Evolutionary conservation across 1,140 invertebrate species (phyloP), one percentile per base, ranked within the genome.

Genomic region (Himalopsyche phryganea): DNA sequence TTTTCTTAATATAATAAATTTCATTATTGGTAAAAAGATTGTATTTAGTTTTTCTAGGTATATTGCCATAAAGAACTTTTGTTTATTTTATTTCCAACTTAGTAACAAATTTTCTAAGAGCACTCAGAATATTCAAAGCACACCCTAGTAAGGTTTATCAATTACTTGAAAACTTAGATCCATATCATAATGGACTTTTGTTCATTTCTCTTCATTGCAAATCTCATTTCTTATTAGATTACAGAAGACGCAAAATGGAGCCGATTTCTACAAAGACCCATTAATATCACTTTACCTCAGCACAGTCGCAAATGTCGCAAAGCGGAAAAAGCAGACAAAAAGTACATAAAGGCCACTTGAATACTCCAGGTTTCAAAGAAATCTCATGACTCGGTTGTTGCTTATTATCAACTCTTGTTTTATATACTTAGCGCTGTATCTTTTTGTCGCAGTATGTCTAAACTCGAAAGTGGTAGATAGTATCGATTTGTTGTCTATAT

Each of bases 201-300:
- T 55, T 56, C 58, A 54, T 61, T 61, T 55, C 51, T 61, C 58
- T 61, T 61, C 58, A 61, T 61, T 51, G 51, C 36, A 19, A 33
- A 56, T 50, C 52, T 50, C 52, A 61, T 56, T 61, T 55, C 58
- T 61, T 61, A 55, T 56, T 50, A 61, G 58, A 61, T 61, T 61
- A 56, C 48, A 47, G 19, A 19, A 45, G 53, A 18, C 13, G 15
- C 18, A 18, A 23, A 18, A 40, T 20, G 23, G 60, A 19, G 60
- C 33, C 48, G 49, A 50, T 32, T 49, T 36, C 47, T 11, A 28
- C 17, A 35, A 45, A 45, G 50, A 28, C n/a, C 42, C 53, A 58
- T 61, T 61, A 57, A 61, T 61, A 57, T 61, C 60, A 61, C 60
- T 61, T 61, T 58, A 48, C 45, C 28, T 36, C 38, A 11, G 45